These are phyloP conservation scores for Mythimna lalbum DNA, from an alignment of 2,888 invertebrate species.

Conservation along the genomic window DNA sequence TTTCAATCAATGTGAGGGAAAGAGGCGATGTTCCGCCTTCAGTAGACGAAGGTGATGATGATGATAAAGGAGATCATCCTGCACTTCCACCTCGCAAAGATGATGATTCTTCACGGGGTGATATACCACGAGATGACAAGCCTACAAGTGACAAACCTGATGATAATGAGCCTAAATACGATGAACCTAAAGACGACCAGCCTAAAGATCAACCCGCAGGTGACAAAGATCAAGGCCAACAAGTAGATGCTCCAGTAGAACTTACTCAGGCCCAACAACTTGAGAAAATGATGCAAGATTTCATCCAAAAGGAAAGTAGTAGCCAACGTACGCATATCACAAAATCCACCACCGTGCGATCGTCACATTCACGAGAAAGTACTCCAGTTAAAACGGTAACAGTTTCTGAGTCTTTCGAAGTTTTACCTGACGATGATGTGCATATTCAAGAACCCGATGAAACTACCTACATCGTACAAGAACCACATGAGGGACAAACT, in stretches of 20 bases:
- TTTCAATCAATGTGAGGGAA: constrained; percentile 92
- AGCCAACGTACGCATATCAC: constrained; percentile 49
- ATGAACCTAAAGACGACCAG: constrained; percentile 53
- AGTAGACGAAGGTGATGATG: constrained; percentile 72
- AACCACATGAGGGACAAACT: constrained; percentile 72
- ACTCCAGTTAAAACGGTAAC: constrained; percentile 68
- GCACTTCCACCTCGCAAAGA: constrained; percentile 65
- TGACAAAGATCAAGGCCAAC: constrained; percentile 49
- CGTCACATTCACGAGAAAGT: constrained; percentile 66
- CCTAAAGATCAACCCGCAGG: constrained; percentile 53
- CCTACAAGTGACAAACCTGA: constrained; percentile 44
- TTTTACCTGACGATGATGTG: constrained; percentile 60
- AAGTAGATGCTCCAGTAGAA: constrained; percentile 47
- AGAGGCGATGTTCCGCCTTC: constrained; percentile 87
- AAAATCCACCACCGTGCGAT: constrained; percentile 46
- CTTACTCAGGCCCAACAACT: constrained; percentile 66
- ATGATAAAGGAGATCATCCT: constrained; percentile 70
- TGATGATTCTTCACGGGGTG: constrained; percentile 43
- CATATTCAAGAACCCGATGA: constrained; percentile 57
- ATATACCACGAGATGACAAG: constrained; percentile 52
- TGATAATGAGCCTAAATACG: constrained; percentile 54
- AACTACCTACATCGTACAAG: constrained; percentile 70
- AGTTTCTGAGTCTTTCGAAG: constrained; percentile 67
- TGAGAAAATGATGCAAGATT: constrained; percentile 73
- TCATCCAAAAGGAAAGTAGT: constrained; percentile 76